phyloP scores from a whole-genome alignment of 2,797 vertebrate genomes.

The Orientallactaga sibirica region DNA sequence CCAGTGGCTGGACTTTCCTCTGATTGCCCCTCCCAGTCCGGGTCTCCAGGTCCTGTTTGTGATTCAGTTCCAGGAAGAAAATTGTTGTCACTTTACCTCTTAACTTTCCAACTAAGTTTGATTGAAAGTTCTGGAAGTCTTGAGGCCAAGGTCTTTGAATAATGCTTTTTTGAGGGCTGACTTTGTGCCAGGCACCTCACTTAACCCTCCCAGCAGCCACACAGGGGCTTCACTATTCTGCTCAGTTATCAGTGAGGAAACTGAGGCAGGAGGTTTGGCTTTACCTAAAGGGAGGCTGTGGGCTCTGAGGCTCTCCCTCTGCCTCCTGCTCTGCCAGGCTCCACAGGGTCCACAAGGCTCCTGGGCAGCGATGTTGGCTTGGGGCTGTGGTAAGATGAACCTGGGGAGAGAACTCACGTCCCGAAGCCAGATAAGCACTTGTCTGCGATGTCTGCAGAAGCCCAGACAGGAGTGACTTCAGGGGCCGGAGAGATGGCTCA shows the following conservation, averaged over 20 bases:
- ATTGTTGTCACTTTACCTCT: not conserved
- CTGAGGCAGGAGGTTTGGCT: not conserved
- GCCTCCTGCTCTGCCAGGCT: not conserved
- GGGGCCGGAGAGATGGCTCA: too few relatives aligned
- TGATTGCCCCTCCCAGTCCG: not conserved
- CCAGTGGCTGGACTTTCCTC: not conserved
- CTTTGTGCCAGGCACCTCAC: not conserved
- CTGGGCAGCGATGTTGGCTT: fast-evolving
- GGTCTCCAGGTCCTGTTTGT: not conserved
- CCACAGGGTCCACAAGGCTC: not conserved
- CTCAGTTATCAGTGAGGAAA: not conserved
- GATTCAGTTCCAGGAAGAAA: not conserved
- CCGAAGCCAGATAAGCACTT: fast-evolving
- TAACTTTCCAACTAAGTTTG: not conserved
- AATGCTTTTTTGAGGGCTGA: not conserved
- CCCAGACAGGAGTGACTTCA: not conserved
- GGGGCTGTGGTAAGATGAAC: not conserved
- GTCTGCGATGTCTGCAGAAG: fast-evolving
- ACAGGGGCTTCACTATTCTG: fast-evolving
- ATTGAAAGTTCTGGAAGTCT: conserved; percentile 5
- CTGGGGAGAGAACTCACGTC: not conserved
- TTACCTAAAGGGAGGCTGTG: not conserved
- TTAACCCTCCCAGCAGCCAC: not conserved
- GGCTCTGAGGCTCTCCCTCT: fast-evolving
- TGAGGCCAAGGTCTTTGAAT: not conserved